phyloP scores from a whole-genome alignment of 1,140 invertebrate species.

The Caenorhabditis remanei region DNA sequence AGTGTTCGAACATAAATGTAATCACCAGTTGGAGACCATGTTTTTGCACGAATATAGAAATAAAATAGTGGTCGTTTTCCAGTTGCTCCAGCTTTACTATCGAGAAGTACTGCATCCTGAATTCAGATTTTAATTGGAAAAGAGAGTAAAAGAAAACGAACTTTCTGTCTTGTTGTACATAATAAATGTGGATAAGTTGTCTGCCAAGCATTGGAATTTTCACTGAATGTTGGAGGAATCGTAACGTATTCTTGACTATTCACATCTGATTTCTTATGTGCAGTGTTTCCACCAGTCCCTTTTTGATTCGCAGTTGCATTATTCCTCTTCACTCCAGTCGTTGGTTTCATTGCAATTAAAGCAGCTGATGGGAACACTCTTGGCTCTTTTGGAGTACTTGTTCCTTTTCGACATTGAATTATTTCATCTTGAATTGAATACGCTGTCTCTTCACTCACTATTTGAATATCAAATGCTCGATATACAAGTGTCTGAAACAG shows the following conservation, averaged over 20 bases:
- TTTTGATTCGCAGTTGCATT: slow-evolving; percentile 65
- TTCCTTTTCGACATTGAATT: slow-evolving; percentile 42
- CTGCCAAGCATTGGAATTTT: slow-evolving; percentile 60
- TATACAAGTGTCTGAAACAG: slow-evolving; percentile 61
- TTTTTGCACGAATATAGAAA: slow-evolving; percentile 75
- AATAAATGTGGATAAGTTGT: slow-evolving; percentile 65
- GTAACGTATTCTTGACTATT: slow-evolving; percentile 65
- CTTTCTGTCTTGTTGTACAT: slow-evolving; percentile 67
- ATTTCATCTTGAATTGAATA: slow-evolving; percentile 60
- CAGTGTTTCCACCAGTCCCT: slow-evolving; percentile 66
- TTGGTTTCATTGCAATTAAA: slow-evolving; percentile 67
- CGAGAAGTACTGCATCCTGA: slow-evolving; percentile 69
- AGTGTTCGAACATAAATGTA: slow-evolving; percentile 74
- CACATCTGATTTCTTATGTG: slow-evolving; percentile 68
- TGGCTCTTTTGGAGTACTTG: neutral
- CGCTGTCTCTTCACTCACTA: slow-evolving; percentile 66
- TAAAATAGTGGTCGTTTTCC: slow-evolving; percentile 77
- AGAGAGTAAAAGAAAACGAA: slow-evolving; percentile 60
- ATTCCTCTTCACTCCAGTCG: slow-evolving; percentile 66
- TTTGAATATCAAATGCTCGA: slow-evolving; percentile 65
- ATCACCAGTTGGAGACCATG: slow-evolving; percentile 74
- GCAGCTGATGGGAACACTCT: slow-evolving; percentile 63
- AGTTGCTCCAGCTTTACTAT: slow-evolving; percentile 72
- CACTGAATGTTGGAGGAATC: slow-evolving; percentile 59
- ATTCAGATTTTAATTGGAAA: slow-evolving; percentile 38